Conservation (phyloP, 2,113 vertebrate species). For the Psilopogon haemacephalus region DNA sequence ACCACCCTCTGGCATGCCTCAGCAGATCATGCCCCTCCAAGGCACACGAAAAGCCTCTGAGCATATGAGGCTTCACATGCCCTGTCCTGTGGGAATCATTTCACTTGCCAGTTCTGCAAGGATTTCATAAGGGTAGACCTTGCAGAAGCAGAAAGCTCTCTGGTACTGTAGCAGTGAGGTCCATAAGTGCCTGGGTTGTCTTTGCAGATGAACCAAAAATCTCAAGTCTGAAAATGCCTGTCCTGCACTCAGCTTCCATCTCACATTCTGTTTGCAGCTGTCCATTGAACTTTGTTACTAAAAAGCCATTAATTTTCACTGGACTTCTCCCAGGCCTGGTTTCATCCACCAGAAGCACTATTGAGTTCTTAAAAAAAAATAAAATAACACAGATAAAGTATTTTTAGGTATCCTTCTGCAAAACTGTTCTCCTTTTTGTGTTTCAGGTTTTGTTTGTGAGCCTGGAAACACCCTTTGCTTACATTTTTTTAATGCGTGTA, state of each 20-base stretch:
- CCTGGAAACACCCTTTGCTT: background rate
- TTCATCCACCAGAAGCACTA: background rate
- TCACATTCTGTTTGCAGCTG: background rate
- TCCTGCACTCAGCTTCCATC: background rate
- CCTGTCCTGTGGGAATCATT: background rate
- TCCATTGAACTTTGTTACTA: background rate
- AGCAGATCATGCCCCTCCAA: background rate
- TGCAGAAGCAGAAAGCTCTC: background rate
- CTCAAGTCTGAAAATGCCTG: background rate
- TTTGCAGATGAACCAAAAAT: background rate
- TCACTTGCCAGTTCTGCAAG: background rate
- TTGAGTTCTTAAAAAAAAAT: background rate
- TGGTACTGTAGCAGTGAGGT: accelerated
- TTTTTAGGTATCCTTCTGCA: background rate
- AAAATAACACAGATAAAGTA: background rate
- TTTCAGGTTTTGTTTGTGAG: background rate
- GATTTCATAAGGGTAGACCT: background rate
- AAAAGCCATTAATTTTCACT: slow-evolving; percentile 3
- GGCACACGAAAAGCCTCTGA: background rate
- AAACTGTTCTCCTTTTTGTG: background rate
- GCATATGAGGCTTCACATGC: background rate
- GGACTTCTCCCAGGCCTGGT: background rate
- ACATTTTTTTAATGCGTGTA: background rate
- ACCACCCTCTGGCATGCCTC: background rate
- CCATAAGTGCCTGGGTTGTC: background rate